Base-by-base conservation (phyloP, 2,888 invertebrate species). In the Trachelus tabidus region DNA sequence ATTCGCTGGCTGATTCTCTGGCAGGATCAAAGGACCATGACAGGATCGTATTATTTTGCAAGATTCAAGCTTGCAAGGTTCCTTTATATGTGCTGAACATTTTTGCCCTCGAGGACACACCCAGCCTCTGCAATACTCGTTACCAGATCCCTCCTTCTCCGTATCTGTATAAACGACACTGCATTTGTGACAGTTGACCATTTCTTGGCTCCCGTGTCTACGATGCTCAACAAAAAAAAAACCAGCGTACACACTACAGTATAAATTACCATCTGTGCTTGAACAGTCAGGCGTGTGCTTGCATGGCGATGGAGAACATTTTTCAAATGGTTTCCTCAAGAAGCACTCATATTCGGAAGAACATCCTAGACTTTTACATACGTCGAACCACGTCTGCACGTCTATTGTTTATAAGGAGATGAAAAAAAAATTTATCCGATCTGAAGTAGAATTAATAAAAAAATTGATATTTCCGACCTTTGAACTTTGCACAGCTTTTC, bases 261-360 rank as follows among this genome's bases (percentile, higher is more conserved):
- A 33, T 71, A 71, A 31, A 71, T 71, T 79, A 88, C 87, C 86
- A 69, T 35, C 78, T 15, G 77, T 83, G 1, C 81, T 75, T 4
- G 81, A 77, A 69, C 90, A 90, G 75, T 89, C 89, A 11, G 89
- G 85, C 1, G 81, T 81, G 68, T 88, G 86, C 30, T 80, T 83
- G 69, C 90, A 89, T 12, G 78, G 73, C 11, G 83, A 69, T 11
- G 71, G 35, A 1, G n/a, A 30, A 74, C 90, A 90, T 68, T 82
- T 79, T 0, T 78, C 73, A 3, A 77, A 76, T 1, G 89, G 85
- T 80, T 79, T 85, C 40, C 90, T 83, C 9, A 90, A 76, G 31
- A 90, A 90, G 75, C 90, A 90, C 34, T 90, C 87, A 71, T 86
- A 81, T 73, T 89, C 85, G 1, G 90, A 90, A 1, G 82, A 80